Percentiles rank a stretch among this genome's conserved stretches.
phyloP scores from a whole-genome alignment of 2,888 invertebrate species.

The Melangyna quadrimaculata region DNA sequence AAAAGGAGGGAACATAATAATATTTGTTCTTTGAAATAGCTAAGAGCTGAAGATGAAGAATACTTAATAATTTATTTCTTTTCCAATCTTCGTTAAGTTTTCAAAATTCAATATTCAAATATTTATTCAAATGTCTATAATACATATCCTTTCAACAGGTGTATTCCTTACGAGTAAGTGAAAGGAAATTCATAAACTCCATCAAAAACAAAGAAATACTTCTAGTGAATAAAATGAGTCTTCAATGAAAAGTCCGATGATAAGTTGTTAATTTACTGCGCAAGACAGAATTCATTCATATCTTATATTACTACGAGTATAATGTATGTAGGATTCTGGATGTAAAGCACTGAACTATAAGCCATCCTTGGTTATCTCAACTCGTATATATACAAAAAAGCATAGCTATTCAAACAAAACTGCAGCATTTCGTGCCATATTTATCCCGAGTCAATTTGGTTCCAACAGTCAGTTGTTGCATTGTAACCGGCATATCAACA shows the following conservation, averaged over 20 bases:
- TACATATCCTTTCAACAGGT: slow-evolving; percentile 12
- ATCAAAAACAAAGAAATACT: slow-evolving; percentile 14
- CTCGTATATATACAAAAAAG: too few species aligned
- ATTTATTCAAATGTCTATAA: slow-evolving; percentile 1
- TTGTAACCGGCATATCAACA: slow-evolving; percentile 63
- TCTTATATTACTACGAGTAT: slow-evolving; percentile 30
- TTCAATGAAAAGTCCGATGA: slow-evolving; percentile 57
- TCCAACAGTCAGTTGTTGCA: slow-evolving; percentile 64
- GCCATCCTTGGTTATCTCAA: background rate
- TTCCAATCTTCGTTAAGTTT: background rate
- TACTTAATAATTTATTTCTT: background rate
- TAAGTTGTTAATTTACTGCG: slow-evolving; percentile 36
- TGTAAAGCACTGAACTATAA: slow-evolving; percentile 46
- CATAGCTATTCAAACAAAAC: slow-evolving; percentile 25
- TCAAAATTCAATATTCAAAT: background rate
- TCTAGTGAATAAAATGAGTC: background rate
- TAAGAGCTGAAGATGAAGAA: background rate
- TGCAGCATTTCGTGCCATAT: slow-evolving; percentile 55
- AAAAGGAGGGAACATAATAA: too few species aligned
- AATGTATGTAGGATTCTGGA: slow-evolving; percentile 22
- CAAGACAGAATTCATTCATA: slow-evolving; percentile 62
- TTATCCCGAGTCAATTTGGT: slow-evolving; percentile 46
- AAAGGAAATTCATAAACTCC: slow-evolving; percentile 1
- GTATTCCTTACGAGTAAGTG: slow-evolving; percentile 2
- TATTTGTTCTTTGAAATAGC: background rate